These are phyloP conservation scores for Ectemnius lituratus DNA, from an alignment of 2,888 invertebrate genomes.

Conservation along the genomic window DNA sequence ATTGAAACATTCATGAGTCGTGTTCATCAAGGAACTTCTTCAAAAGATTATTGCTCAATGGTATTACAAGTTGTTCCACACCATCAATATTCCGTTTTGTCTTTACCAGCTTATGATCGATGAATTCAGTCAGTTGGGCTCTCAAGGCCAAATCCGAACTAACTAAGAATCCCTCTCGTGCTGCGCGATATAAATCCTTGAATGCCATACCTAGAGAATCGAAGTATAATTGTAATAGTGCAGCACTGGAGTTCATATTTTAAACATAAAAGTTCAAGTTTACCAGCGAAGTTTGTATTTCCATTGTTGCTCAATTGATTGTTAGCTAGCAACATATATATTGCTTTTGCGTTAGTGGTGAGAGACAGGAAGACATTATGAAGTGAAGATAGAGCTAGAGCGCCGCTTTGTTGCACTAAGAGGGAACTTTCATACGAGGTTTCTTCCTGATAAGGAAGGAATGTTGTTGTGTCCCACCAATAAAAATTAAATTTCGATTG, in stretches of 20 bases:
- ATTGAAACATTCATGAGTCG: slow-evolving; percentile 57
- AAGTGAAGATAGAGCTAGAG: slow-evolving; percentile 90
- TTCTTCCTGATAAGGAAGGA: slow-evolving; percentile 89
- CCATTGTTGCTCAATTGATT: slow-evolving; percentile 89
- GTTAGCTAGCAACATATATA: slow-evolving; percentile 89
- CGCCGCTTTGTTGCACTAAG: slow-evolving; percentile 88
- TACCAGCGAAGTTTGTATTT: slow-evolving; percentile 87
- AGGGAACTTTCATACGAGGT: slow-evolving; percentile 91
- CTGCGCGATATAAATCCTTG: slow-evolving; percentile 90
- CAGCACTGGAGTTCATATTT: slow-evolving; percentile 15
- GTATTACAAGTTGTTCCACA: slow-evolving; percentile 89
- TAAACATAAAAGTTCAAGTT: slow-evolving; percentile 35
- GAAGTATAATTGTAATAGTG: slow-evolving; percentile 17
- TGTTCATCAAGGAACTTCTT: slow-evolving; percentile 88
- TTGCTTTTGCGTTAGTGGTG: slow-evolving; percentile 91
- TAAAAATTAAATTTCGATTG: slow-evolving; percentile 91
- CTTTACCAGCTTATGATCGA: slow-evolving; percentile 95
- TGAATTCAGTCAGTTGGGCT: slow-evolving; percentile 95
- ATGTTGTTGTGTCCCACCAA: slow-evolving; percentile 95
- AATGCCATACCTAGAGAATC: slow-evolving; percentile 87
- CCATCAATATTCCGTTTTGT: slow-evolving; percentile 89
- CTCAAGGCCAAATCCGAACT: slow-evolving; percentile 94
- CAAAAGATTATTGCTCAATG: slow-evolving; percentile 85
- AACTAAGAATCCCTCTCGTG: slow-evolving; percentile 93
- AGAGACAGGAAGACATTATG: slow-evolving; percentile 94